Evolutionary conservation across 2,113 vertebrate genomes (phyloP), one percentile per base, ranked within the genome.

Genomic region (Ploceus nigricollis): DNA sequence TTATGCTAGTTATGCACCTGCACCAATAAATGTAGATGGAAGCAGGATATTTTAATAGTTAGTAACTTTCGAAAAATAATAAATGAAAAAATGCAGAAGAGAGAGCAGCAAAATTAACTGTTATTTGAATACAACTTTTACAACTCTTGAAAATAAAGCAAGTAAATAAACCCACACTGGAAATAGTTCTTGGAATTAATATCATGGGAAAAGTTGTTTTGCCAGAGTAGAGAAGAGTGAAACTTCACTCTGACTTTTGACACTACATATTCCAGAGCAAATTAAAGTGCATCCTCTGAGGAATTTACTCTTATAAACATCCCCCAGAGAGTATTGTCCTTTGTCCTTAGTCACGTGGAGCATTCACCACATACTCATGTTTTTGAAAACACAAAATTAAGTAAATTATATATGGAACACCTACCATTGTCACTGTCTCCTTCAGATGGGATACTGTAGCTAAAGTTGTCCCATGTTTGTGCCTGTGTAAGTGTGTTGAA

Each of bases 401-500:
- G 87, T 39, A 96, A 96, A 96, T 39, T 5, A 97, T 65, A 89
- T 86, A 91, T 66, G 79, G 92, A 97, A 78, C 92, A 99, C 99
- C 98, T 99, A 99, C 99, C 99, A 98, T 98, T 98, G 97, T 97
- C 98, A 98, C 97, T 96, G 97, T 98, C 97, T 98, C 98, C 98
- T 97, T 98, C 98, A 93, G 98, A 98, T 90, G 98, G 99, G 97
- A 98, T 98, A 99, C 97, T 97, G 97, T 98, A 97, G 89, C 97
- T 98, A 98, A 98, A 98, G 98, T 75, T 98, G 98, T 97, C 98
- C 97, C 98, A 97, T 98, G 98, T 98, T 96, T 98, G 98, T 98
- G 98, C 98, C 99, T 99, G 99, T 97, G 98, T 98, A 98, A 99
- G 98, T 98, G 98, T 98, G 98, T 98, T 98, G 98, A 98, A 98